Evolutionary conservation across 2,797 vertebrate genomes (phyloP).

Genomic region (Petrocephalus sullivani): DNA sequence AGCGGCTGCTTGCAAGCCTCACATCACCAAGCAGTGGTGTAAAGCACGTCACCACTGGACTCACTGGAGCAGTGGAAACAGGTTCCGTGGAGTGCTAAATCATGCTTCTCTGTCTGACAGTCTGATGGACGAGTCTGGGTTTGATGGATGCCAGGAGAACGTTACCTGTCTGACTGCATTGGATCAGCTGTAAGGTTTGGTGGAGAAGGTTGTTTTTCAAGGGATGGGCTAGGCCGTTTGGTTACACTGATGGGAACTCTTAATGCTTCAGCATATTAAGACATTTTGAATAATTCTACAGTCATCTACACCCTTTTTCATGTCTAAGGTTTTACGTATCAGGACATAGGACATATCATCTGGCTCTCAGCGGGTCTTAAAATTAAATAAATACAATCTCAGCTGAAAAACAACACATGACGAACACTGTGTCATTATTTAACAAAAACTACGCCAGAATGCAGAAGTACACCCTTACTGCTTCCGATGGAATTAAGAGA

Average conservation of each 20-base stretch:
- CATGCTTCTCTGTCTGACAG: neutral
- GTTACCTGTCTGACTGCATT: neutral
- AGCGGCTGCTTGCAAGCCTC: neutral
- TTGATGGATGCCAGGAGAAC: neutral
- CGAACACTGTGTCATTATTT: too few species aligned
- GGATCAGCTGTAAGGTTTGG: neutral
- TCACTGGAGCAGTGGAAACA: neutral
- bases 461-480: too few species aligned
- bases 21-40: neutral
- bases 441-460: too few species aligned
- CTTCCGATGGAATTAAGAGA: too few species aligned
- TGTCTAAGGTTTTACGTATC: too few species aligned
- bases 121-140: neutral
- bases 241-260: neutral
- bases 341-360: too few species aligned
- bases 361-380: too few species aligned
- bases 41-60: neutral
- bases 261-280: neutral
- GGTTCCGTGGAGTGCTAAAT: neutral
- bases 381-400: too few species aligned
- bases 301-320: too few species aligned
- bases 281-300: neutral
- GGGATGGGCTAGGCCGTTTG: neutral
- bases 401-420: too few species aligned
- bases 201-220: neutral